A percentile compares a stretch with the other conserved stretches of the same genome.
Evolutionary conservation across 2,113 vertebrate genomes (phyloP).

Genomic region (Oncorhynchus tshawytscha): DNA sequence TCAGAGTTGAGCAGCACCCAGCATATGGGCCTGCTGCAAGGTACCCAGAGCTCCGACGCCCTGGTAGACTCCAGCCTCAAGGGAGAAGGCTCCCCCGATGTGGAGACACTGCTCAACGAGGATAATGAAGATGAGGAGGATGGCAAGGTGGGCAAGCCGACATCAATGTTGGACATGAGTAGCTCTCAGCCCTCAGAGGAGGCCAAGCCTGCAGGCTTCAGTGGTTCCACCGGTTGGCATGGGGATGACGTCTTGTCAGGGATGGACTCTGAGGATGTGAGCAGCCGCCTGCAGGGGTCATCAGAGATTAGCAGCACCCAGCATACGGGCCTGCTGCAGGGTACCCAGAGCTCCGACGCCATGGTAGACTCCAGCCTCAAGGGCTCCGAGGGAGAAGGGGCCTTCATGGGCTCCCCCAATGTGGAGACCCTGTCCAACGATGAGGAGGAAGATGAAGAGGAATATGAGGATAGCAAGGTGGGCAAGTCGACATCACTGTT

Average conservation of each 20-base stretch:
- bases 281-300: conserved; percentile 60
- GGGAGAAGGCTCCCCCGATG: conserved; percentile 65
- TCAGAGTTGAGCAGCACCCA: conserved; percentile 65
- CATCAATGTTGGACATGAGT: conserved; percentile 52
- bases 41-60: conserved; percentile 68
- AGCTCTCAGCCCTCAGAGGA: conserved; percentile 62
- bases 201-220: conserved; percentile 48
- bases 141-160: conserved; percentile 48
- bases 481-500: conserved; percentile 44
- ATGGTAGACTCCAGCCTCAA: conserved; percentile 63
- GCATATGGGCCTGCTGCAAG: conserved; percentile 62
- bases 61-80: conserved; percentile 63
- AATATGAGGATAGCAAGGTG: conserved; percentile 61
- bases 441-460: conserved; percentile 65
- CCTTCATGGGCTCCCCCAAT: conserved; percentile 71
- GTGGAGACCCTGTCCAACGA: conserved; percentile 72
- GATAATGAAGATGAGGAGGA: conserved; percentile 43
- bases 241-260: conserved; percentile 49
- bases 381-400: conserved; percentile 66
- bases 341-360: conserved; percentile 69
- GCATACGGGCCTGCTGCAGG: conserved; percentile 62
- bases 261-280: conserved; percentile 66
- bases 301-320: conserved; percentile 65
- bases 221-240: conserved; percentile 51
- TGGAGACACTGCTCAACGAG: conserved; percentile 71